Percentiles rank a stretch among this genome's conserved stretches.
Conservation (phyloP, 1,140 invertebrate species). For the Drosophila grimshawi region DNA sequence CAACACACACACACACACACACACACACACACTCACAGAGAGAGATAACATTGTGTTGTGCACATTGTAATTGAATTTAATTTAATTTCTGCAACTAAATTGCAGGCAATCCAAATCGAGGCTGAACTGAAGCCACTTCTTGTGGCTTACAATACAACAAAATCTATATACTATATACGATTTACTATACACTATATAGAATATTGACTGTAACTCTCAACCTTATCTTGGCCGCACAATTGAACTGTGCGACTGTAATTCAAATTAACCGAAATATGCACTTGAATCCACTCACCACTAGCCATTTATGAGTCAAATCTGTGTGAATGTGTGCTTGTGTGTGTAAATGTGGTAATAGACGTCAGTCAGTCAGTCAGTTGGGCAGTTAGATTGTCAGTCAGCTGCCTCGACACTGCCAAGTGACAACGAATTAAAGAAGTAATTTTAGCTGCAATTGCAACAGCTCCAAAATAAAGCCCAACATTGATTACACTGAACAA, state of each 20-base stretch:
- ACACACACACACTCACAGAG: slow-evolving; percentile 27
- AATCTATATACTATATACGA: neutral
- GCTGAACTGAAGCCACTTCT: slow-evolving; percentile 34
- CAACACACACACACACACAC: slow-evolving; percentile 44
- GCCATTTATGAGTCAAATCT: slow-evolving; percentile 24
- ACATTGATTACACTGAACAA: slow-evolving; percentile 47
- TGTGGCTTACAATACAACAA: slow-evolving; percentile 29
- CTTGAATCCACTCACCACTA: slow-evolving; percentile 31
- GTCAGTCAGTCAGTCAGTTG: slow-evolving; percentile 48
- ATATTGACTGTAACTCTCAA: neutral
- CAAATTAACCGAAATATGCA: slow-evolving; percentile 53
- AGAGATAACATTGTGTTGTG: slow-evolving; percentile 56
- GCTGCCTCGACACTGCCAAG: slow-evolving; percentile 29
- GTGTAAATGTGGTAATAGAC: slow-evolving; percentile 53
- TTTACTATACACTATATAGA: neutral
- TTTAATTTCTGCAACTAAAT: slow-evolving; percentile 65
- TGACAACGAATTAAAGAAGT: slow-evolving; percentile 72
- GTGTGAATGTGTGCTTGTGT: slow-evolving; percentile 27
- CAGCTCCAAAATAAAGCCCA: slow-evolving; percentile 18
- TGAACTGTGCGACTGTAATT: slow-evolving; percentile 46
- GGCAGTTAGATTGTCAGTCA: slow-evolving; percentile 37
- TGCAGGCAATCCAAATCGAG: slow-evolving; percentile 39
- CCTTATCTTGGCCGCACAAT: slow-evolving; percentile 29
- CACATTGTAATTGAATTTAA: slow-evolving; percentile 79
- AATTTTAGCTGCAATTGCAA: slow-evolving; percentile 63